These are phyloP conservation scores for Ashinkailepas kermadecensis DNA, from an alignment of 2,888 invertebrate genomes.

Conservation along the genomic window DNA sequence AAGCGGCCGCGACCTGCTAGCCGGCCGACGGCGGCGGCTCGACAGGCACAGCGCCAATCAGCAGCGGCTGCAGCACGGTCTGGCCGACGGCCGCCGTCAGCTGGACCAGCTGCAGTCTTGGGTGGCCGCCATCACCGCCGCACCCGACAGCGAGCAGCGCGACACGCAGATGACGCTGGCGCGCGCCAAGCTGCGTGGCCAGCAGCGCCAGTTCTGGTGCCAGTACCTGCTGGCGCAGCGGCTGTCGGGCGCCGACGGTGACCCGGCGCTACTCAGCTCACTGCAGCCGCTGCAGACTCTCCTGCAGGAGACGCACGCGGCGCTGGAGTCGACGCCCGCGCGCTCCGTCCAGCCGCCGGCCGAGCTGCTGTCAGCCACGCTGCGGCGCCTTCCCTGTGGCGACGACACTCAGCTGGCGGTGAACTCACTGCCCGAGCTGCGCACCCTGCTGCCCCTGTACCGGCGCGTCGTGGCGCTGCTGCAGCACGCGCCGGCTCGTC, in stretches of 20 bases:
- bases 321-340: neutral
- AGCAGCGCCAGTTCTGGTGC: conserved; percentile 17
- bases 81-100: neutral
- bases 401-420: neutral
- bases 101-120: neutral
- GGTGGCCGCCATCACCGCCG: neutral
- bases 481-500: neutral
- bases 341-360: too few relatives aligned
- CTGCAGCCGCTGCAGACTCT: neutral
- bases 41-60: neutral
- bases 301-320: conserved; percentile 3
- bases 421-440: neutral
- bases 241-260: neutral
- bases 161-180: neutral
- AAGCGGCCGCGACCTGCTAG: neutral
- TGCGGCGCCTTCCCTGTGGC: neutral
- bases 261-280: too few relatives aligned
- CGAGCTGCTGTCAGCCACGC: neutral
- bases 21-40: neutral
- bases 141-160: neutral
- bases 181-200: neutral
- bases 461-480: neutral
- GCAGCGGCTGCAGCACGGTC: neutral
- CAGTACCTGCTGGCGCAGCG: conserved; percentile 1
- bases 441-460: neutral